A percentile compares a stretch with the other conserved stretches of the same genome.
Evolutionary conservation across 2,888 invertebrate genomes (phyloP).

Genomic region (Drosophila anomalata): DNA sequence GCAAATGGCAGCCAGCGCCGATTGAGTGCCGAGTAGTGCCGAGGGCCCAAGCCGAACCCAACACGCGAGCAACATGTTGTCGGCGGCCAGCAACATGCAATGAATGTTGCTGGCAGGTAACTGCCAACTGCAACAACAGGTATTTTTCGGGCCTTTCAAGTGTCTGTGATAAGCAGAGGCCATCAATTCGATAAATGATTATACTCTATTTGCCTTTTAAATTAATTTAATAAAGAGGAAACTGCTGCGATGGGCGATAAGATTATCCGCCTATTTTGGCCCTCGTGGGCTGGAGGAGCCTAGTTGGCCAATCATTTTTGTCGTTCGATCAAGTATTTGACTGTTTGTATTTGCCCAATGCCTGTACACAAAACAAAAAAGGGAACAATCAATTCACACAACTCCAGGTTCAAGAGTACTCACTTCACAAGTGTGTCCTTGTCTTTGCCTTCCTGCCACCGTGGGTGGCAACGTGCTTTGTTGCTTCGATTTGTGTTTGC

Average conservation of each 20-base stretch:
- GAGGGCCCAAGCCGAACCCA: conserved; percentile 4
- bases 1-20: conserved; percentile 26
- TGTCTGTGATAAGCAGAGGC: conserved; percentile 32
- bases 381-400: conserved; percentile 22
- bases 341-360: conserved; percentile 59
- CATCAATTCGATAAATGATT: conserved; percentile 15
- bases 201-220: conserved; percentile 33
- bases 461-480: background rate
- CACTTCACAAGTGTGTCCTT: conserved; percentile 70
- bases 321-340: conserved; percentile 60
- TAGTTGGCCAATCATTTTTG: conserved; percentile 59
- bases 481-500: conserved; percentile 49
- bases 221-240: conserved; percentile 60
- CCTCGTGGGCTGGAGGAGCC: background rate
- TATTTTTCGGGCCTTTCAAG: conserved; percentile 23
- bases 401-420: conserved; percentile 58
- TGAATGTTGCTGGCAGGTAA: conserved; percentile 10
- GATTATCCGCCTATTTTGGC: background rate
- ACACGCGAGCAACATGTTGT: conserved; percentile 33
- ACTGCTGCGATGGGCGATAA: background rate
- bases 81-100: conserved; percentile 21
- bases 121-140: conserved; percentile 47
- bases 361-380: conserved; percentile 47
- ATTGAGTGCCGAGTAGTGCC: background rate
- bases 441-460: conserved; percentile 16